Base-by-base conservation (phyloP, 1,140 invertebrate species). In the Leucophenga varia region DNA sequence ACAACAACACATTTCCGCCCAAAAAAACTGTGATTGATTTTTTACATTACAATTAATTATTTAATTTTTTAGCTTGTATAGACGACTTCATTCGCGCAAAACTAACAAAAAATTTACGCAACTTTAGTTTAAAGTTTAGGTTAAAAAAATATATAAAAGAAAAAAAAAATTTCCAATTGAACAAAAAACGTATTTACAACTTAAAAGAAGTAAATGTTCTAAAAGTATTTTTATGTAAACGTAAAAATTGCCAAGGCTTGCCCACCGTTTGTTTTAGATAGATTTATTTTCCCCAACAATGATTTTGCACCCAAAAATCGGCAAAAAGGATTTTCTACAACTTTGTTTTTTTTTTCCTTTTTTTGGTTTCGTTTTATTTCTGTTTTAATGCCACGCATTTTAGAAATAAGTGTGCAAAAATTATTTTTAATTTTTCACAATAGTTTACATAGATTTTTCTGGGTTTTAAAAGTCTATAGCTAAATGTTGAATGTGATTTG, bases 11-110 rank as follows among this genome's bases (percentile, higher is more conserved):
- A 49, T 61, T 64, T 72, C 69, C 69, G 69, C 69, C 69, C 69
- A 72, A 72, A 72, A n/a, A 69, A 72, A 72, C 69, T 72, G 69
- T 72, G 69, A 72, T 72, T 72, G 69, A 72, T 65, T 65, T 70
- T 65, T 64, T 60, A 64, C 55, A 57, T 60, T 20, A 47, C 55
- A 54, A 49, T 43, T 31, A 37, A 48, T 59, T 61, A 61, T 59
- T 61, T 52, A 61, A 25, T 6, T 6, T 25, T 25, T 25, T 25
- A 25, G 22, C 5, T 5, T 25, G 35, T 45, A 49, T 50, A 14
- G 12, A 34, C 32, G 49, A 52, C 25, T 39, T 42, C 30, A 34
- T 41, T 52, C 35, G 51, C 42, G 42, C 35, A 43, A 42, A 13
- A 30, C 36, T 43, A 48, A 21, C 25, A 48, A 37, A 47, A 49